These are phyloP conservation scores for Balaenoptera acutorostrata DNA, from an alignment of 2,113 vertebrate genomes.

Conservation along the genomic window DNA sequence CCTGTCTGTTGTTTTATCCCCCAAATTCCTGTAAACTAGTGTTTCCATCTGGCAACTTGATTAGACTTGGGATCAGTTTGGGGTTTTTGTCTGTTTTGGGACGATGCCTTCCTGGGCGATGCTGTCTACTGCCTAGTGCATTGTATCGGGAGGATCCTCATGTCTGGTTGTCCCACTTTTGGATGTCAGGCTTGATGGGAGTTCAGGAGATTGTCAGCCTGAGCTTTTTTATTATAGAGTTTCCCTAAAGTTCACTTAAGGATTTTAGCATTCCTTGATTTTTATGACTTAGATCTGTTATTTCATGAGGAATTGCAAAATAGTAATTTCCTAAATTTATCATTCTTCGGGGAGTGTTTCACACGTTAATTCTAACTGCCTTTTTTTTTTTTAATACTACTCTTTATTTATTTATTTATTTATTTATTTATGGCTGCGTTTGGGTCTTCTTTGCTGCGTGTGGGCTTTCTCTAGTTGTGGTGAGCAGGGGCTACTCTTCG, in stretches of 20 bases:
- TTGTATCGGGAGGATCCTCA: accelerated
- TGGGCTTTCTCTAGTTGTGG: no score
- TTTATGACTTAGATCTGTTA: not conserved
- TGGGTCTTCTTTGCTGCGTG: no score
- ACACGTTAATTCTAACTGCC: not conserved
- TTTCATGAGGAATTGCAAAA: not conserved
- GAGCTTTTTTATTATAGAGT: not conserved
- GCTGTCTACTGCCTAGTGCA: accelerated
- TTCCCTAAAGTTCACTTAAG: not conserved
- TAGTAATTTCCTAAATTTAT: not conserved
- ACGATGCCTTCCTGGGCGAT: accelerated
- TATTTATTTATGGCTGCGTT: no score
- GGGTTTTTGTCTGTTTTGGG: not conserved
- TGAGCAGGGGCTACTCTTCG: no score
- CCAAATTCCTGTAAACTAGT: not conserved
- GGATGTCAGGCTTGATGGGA: not conserved
- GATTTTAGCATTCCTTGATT: not conserved
- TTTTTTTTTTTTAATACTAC: not conserved
- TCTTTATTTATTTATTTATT: no score
- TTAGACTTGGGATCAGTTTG: not conserved
- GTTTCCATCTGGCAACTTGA: not conserved
- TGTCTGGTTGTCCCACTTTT: not conserved
- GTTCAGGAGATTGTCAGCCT: not conserved
- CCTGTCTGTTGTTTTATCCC: not conserved
- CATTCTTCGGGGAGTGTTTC: not conserved